These are phyloP conservation scores for Galeopsomyia nigrocyanea DNA, from an alignment of 2,888 invertebrate genomes.

Conservation along the genomic window DNA sequence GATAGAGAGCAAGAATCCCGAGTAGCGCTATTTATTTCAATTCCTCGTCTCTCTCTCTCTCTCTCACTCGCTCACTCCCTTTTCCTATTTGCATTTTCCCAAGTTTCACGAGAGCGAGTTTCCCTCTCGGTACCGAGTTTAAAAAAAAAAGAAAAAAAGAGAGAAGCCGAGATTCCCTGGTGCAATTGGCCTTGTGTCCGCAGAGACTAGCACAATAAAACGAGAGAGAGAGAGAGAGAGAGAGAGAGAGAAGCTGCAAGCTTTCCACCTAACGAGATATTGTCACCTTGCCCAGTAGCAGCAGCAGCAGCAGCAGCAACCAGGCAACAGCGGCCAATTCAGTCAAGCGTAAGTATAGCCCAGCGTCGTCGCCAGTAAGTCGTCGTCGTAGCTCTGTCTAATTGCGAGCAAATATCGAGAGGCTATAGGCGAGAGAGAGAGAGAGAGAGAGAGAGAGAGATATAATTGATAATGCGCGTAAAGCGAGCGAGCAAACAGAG, in stretches of 20 bases:
- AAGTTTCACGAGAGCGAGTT: conserved; percentile 13
- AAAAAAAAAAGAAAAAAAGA: conserved; percentile 7
- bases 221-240: too few relatives aligned
- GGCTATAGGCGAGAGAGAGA: conserved; percentile 28
- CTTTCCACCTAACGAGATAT: conserved; percentile 40
- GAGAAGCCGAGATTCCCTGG: conserved; percentile 28
- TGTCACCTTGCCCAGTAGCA: conserved; percentile 32
- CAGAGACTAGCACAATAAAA: conserved; percentile 32
- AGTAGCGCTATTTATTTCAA: conserved; percentile 24
- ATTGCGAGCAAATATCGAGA: conserved; percentile 46
- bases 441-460: conserved; percentile 31
- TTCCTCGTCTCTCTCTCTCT: conserved; percentile 1
- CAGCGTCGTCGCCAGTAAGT: conserved; percentile 10
- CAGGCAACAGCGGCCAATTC: conserved; percentile 3
- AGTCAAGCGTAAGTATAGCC: conserved; percentile 25
- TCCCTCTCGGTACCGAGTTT: not conserved
- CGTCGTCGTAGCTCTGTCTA: conserved; percentile 15
- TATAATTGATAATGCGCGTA: not conserved
- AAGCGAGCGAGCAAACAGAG: conserved; percentile 38
- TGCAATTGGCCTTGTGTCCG: not conserved
- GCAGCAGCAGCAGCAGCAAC: too few relatives aligned
- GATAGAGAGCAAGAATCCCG: not conserved
- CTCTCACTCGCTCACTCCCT: too few relatives aligned
- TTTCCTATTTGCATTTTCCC: conserved; percentile 24
- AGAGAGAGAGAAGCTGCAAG: not conserved